Base-by-base conservation (phyloP, 2,113 vertebrate genomes). In the Amphiprion ocellaris region DNA sequence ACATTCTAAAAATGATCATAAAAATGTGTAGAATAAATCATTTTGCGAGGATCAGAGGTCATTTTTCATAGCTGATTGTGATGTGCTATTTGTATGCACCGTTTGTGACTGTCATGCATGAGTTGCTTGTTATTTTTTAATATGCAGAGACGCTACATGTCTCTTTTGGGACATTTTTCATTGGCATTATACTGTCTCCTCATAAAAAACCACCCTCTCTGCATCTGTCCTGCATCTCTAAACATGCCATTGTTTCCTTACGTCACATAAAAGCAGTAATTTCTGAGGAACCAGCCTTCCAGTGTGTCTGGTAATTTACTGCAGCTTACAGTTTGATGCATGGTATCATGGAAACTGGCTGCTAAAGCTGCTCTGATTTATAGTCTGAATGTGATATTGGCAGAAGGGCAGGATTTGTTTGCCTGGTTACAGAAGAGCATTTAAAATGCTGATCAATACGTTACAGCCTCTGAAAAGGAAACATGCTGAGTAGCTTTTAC, bases 371-470 rank as follows among this genome's bases (percentile, higher is more conserved):
- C 56, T 53, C 33, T 81, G 58, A 80, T 75, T 72, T 55, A 81
- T 58, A 24, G 55, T 23, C 52, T 70, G 59, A 44, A n/a, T 49
- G 46, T 56, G 68, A 64, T 69, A 65, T 83, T 73, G 63, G 54
- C 70, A 69, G 69, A 44, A 52, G 33, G n/a, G 73, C 46, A 39
- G 21, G 14, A 50, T 53, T 62, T 70, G 63, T 69, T 62, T 41
- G n/a, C 44, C 33, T 75, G 62, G 81, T 70, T 77, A 68, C 61
- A 58, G 50, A 54, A 65, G 83, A 79, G 62, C 58, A 21, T 79
- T 84, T 77, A 69, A 80, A 47, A 61, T 4, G 1, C 49, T 16
- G 52, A 87, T 90, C 81, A 74, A 84, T 88, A 80, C 2, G 12
- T 69, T 63, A 30, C 71, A 39, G 82, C 76, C 59, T 77, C 33